Evolutionary conservation across 2,113 vertebrate genomes (phyloP), one percentile per base, ranked within the genome.

Genomic region (Corydoras maculifer): DNA sequence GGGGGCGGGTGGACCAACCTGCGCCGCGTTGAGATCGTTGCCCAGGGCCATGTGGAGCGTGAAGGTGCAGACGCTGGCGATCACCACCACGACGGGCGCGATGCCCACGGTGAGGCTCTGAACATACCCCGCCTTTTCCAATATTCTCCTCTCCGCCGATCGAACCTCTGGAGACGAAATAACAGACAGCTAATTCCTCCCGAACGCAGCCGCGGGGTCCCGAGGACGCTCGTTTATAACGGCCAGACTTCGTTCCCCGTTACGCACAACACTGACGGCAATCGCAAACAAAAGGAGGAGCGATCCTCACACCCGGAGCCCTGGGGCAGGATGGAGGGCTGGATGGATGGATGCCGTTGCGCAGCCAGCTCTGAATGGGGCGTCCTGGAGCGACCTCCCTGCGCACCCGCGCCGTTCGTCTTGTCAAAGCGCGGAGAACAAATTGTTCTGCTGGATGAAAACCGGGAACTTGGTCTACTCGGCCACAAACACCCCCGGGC

Each of bases 61-160:
- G 79, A 92, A 92, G 3, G 91, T 92, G 82, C 90, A 92, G 35
- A 88, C 89, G 8, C 91, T 85, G 29, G 91, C 88, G 18, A 91
- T 87, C 78, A 92, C 88, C 60, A 90, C 86, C 0, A 90, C 84
- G 0, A 91, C 81, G 2, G 91, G 90, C 65, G 86, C 87, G 30
- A 91, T 80, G 1, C 91, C 91, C 66, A 89, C 75, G 14, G 91
- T 91, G 68, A 91, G 79, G 79, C 88, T 91, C 81, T 92, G 91
- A 58, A 90, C 75, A 18, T 85, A 82, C 15, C 88, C 86, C 0
- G 87, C 90, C 70, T 72, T 84, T 78, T 92, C 90, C 78, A 92
- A 73, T 62, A 88, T 89, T 31, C 64, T 59, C 63, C 82, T 84
- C 82, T 92, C 91, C 14, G 88, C 81, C 76, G 78, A 83, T 29